Conservation (phyloP, 2,113 vertebrate species). For the Centropristis striata region DNA sequence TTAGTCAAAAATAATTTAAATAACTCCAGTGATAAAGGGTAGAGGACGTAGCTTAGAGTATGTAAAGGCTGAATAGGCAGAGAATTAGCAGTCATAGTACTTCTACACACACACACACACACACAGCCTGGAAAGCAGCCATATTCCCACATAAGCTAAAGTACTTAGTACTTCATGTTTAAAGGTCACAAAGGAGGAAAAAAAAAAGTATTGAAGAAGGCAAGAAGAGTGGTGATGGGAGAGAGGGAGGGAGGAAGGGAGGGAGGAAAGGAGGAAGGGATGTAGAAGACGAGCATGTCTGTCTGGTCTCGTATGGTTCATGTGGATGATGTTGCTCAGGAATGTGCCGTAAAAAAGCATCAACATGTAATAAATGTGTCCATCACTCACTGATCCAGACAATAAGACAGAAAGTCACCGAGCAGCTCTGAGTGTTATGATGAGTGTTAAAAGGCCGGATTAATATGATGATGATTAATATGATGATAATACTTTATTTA, state of each 20-base stretch:
- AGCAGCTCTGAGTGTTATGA: not conserved
- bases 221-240: slow-evolving; percentile 40
- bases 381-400: no score
- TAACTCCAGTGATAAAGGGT: not conserved
- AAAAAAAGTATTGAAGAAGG: slow-evolving; percentile 41
- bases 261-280: slow-evolving; percentile 17
- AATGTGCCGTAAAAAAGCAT: slow-evolving; percentile 54
- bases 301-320: slow-evolving; percentile 27
- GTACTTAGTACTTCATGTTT: slow-evolving; percentile 73
- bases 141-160: slow-evolving; percentile 84
- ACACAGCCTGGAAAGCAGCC: slow-evolving; percentile 73
- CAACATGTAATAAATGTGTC: no score
- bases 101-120: slow-evolving; percentile 35
- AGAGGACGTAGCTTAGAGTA: not conserved
- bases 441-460: not conserved
- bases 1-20: not conserved
- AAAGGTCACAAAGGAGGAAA: slow-evolving; percentile 50
- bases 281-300: slow-evolving; percentile 35
- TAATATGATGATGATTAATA: no score
- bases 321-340: slow-evolving; percentile 56
- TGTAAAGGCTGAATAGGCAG: slow-evolving; percentile 2
- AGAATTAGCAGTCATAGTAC: not conserved
- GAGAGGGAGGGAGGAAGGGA: not conserved
- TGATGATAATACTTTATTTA: no score
- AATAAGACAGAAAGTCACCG: no score